Evolutionary conservation across 92 coral and sea anemone genomes (phyloP), one percentile per base, ranked within the genome.

Genomic region (Anthopleura xanthogrammica): DNA sequence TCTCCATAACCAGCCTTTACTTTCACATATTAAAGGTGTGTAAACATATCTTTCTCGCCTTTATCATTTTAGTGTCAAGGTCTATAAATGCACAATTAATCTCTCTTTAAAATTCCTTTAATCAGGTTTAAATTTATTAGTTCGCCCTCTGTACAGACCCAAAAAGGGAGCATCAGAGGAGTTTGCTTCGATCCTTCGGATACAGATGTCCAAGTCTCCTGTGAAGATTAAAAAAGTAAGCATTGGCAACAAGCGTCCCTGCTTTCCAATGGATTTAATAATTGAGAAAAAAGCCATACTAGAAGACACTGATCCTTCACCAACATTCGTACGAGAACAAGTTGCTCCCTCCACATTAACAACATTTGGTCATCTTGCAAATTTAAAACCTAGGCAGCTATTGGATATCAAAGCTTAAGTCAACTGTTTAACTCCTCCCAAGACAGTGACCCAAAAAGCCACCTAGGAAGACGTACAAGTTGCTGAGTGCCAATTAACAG

Each of bases 91-190:
- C n/a, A n/a, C n/a, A n/a, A n/a, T n/a, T n/a, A n/a, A n/a, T n/a
- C n/a, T n/a, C n/a, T n/a, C n/a, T n/a, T n/a, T n/a, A n/a, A n/a
- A n/a, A n/a, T 62, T 29, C 36, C 1, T 29, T 29, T 29, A 29
- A 29, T 29, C 36, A 29, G 36, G 36, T 29, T 29, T 29, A 29
- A 29, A 29, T 0, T 29, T 29, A 29, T 29, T 29, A 29, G 36
- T 29, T 29, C 36, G 1, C 36, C 36, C 36, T 29, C 0, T 29
- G 36, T 81, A 48, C 82, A 87, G 74, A 87, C 86, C 65, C 82
- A 80, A 81, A 64, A 86, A 81, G 83, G 86, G 64, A 87, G 80
- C 48, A 73, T 87, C 29, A 87, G 90, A 66, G 86, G 90, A 50
- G 79, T 86, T 24, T 86, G 86, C 57, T 86, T 86, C 52, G 83